Base-by-base conservation (phyloP, 2,113 vertebrate genomes). In the Rhagologus leucostigma region DNA sequence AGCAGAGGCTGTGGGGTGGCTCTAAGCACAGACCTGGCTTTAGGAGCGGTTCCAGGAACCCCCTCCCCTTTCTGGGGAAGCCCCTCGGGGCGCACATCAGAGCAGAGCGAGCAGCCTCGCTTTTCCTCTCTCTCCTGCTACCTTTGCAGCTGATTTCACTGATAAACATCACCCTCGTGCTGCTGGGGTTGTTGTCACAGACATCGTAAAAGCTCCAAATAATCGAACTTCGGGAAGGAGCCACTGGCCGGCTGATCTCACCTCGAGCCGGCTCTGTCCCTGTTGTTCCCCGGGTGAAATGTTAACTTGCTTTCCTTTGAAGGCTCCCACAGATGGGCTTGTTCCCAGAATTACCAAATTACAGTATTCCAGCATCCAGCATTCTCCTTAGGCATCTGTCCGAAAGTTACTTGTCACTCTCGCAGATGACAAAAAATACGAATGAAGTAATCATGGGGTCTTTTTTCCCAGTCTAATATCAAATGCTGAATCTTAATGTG, bases 301-400 rank as follows among this genome's bases (percentile, higher is more conserved):
- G 93, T 85, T 86, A 83, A 83, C 78, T 90, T 10, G 57, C 16
- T 77, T 16, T 63, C 42, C 87, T 95, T 86, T 95, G 87, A 77
- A 91, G 69, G 35, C 37, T 87, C 55, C 18, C 56, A 17, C 53
- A 21, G 46, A 50, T 4, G 44, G n/a, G 21, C 11, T 35, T 62
- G 41, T 32, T 11, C 10, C 41, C 68, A 63, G 64, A 55, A 78
- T 39, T 78, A 7, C 35, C 39, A 27, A 74, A 88, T 77, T 30
- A 32, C 56, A 10, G 11, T 44, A 24, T 75, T 24, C 37, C 69
- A 50, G 7, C 27, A 26, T 44, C 71, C 70, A 16, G 10, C 3
- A 3, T 77, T 80, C 16, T 6, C 23, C 8, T 55, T 2, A 30
- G 35, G 17, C 33, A 21, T 78, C 89, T 47, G 0, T 14, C 20